Evolutionary conservation across 2,113 vertebrate species (phyloP).

Genomic region (Nerophis lumbriciformis): DNA sequence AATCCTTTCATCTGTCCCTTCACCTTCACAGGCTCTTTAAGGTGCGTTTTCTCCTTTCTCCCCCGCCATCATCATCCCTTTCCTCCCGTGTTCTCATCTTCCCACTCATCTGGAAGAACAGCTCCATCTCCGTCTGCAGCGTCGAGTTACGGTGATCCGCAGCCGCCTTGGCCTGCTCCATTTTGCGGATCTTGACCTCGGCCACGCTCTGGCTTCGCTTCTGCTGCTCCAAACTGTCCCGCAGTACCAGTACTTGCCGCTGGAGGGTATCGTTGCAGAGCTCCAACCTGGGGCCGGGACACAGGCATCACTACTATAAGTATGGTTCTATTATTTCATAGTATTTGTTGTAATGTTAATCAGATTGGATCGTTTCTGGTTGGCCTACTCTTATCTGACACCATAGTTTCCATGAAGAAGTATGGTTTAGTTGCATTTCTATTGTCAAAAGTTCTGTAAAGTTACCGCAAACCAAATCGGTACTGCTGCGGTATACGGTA

Average conservation of each 20-base stretch:
- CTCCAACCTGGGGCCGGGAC: constrained; percentile 68
- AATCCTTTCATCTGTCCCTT: neutral
- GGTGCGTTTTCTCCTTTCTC: constrained; percentile 35
- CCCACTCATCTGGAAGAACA: constrained; percentile 73
- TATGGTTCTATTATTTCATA: constrained; percentile 31
- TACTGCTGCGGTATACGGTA: too few relatives aligned
- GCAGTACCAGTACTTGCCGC: constrained; percentile 58
- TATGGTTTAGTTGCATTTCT: too few relatives aligned
- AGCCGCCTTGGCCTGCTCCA: constrained; percentile 70
- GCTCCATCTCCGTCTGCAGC: constrained; percentile 76
- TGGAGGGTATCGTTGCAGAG: constrained; percentile 68
- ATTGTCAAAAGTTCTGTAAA: too few relatives aligned
- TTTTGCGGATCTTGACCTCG: constrained; percentile 71
- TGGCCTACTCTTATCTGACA: too few relatives aligned
- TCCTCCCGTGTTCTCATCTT: constrained; percentile 53
- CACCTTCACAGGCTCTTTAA: constrained; percentile 34
- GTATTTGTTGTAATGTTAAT: neutral
- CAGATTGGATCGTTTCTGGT: too few relatives aligned
- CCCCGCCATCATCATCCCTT: constrained; percentile 1
- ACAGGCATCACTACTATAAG: neutral
- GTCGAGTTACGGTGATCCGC: constrained; percentile 70
- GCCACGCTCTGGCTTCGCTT: constrained; percentile 53
- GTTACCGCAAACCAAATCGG: too few relatives aligned
- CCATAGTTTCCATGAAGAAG: too few relatives aligned
- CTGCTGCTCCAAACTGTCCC: constrained; percentile 73